Percentiles rank a stretch among this genome's conserved stretches.
Conservation (phyloP, 2,888 invertebrate species). For the Epinotia bilunana region DNA sequence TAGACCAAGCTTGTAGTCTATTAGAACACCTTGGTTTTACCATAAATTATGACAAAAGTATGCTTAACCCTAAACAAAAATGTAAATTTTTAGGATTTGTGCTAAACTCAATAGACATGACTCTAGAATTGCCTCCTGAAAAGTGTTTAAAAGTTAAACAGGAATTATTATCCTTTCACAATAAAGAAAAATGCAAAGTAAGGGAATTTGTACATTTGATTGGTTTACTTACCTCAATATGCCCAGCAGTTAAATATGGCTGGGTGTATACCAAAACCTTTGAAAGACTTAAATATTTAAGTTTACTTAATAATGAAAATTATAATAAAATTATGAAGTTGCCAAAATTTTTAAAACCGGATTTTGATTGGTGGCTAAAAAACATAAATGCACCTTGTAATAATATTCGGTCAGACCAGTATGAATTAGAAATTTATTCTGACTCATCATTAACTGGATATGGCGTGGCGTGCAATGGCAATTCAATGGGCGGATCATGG, state of each 20-base stretch:
- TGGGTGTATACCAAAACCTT: constrained; percentile 9
- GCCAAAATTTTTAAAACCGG: background rate
- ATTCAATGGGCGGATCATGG: background rate
- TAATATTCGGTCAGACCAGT: background rate
- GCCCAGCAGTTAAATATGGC: background rate
- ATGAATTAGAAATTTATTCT: constrained; percentile 9
- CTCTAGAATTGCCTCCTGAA: background rate
- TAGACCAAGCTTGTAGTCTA: no score
- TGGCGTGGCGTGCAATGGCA: constrained; percentile 5
- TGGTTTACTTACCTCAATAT: background rate
- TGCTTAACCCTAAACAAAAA: no score
- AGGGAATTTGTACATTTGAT: constrained; percentile 13
- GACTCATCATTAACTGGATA: constrained; percentile 4
- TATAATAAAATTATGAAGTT: constrained; percentile 6
- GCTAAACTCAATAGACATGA: background rate
- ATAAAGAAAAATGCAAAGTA: constrained; percentile 1
- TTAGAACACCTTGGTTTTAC: no score
- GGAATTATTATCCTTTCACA: background rate
- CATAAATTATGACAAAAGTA: no score
- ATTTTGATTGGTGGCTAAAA: constrained; percentile 10
- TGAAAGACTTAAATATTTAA: constrained; percentile 10
- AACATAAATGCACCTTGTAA: background rate
- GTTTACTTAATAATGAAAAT: background rate
- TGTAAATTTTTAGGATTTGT: no score
- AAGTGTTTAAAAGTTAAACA: background rate